Evolutionary conservation across 2,113 vertebrate genomes (phyloP), one percentile per base, ranked within the genome.

Genomic region (Zapornia atra): DNA sequence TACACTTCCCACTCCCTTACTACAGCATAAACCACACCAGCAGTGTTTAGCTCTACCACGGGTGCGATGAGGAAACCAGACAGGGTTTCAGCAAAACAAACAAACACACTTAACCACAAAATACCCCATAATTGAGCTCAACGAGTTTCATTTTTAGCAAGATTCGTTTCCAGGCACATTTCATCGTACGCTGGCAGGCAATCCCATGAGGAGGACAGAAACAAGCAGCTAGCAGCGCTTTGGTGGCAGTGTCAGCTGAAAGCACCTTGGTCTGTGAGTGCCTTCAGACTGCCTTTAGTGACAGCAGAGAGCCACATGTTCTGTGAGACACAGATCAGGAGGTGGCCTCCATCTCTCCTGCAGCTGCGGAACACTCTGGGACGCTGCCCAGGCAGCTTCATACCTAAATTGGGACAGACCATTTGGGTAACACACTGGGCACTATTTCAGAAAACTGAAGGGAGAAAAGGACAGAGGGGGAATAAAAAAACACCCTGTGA

Each of bases 121-220:
- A 33, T 1, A 59, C 5, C 54, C 12, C 56, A 15, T 33, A 11
- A 59, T 34, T 29, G 40, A 83, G n/a, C 34, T 51, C 3, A 46
- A 1, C 24, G 26, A 42, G 50, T 21, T 59, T 48, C 12, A 17
- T 38, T 77, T 64, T 51, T 8, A 80, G 33, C 34, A 68, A 33
- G 29, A 42, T 20, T 7, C 42, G 6, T 68, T 73, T 68, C 31
- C 60, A 57, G 40, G n/a, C 2, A 8, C 6, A 21, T 21, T 50
- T 36, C 21, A 13, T 2, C 12, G 38, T 19, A n/a, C 1, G 1
- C 3, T 25, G 19, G 31, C 24, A 38, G 1, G 31, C 69, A 53
- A 63, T 61, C 20, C 7, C 0, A 1, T 14, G 3, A 56, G 28
- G n/a, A 83, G 15, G 53, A 46, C 19, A 72, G 71, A 33, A 71